Percentiles rank a stretch among this genome's conserved stretches.
phyloP scores from a whole-genome alignment of 2,113 vertebrate genomes.

The Cettia cetti region DNA sequence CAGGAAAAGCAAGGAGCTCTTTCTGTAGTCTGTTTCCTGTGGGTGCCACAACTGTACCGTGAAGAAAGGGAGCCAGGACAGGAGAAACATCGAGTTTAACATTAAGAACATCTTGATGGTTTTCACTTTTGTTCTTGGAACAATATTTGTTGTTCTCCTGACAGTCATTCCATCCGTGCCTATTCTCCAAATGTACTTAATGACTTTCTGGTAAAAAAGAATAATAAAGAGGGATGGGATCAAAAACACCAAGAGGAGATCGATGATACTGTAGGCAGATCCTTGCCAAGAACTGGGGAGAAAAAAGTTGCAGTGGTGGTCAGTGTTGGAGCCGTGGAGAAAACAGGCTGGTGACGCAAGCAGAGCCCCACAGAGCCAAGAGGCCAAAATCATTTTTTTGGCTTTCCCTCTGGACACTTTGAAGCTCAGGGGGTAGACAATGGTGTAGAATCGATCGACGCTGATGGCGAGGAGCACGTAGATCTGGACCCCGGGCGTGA shows the following conservation, averaged over 20 bases:
- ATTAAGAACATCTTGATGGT: constrained; percentile 95
- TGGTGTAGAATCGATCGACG: constrained; percentile 90
- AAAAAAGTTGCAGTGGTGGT: constrained; percentile 84
- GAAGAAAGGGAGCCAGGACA: constrained; percentile 91
- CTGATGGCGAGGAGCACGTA: constrained; percentile 90
- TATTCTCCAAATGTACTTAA: constrained; percentile 93
- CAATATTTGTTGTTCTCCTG: constrained; percentile 89
- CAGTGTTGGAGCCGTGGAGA: constrained; percentile 74
- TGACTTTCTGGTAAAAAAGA: constrained; percentile 88
- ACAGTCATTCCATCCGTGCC: constrained; percentile 83
- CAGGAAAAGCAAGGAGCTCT: constrained; percentile 71
- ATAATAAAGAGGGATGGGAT: constrained; percentile 79
- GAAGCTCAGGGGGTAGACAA: constrained; percentile 91
- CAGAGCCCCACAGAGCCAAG: constrained; percentile 80
- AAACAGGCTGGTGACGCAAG: constrained; percentile 81
- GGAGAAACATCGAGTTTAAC: constrained; percentile 83
- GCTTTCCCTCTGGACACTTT: constrained; percentile 93
- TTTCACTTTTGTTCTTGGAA: constrained; percentile 94
- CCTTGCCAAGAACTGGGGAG: constrained; percentile 81
- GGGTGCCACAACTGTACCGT: constrained; percentile 59
- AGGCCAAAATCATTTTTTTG: constrained; percentile 89
- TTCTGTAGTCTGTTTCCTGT: neutral
- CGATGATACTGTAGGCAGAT: constrained; percentile 70
- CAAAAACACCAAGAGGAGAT: constrained; percentile 81
- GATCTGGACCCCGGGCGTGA: constrained; percentile 86